phyloP scores from a whole-genome alignment of 2,888 invertebrate genomes.

The Embidobia sp. region DNA sequence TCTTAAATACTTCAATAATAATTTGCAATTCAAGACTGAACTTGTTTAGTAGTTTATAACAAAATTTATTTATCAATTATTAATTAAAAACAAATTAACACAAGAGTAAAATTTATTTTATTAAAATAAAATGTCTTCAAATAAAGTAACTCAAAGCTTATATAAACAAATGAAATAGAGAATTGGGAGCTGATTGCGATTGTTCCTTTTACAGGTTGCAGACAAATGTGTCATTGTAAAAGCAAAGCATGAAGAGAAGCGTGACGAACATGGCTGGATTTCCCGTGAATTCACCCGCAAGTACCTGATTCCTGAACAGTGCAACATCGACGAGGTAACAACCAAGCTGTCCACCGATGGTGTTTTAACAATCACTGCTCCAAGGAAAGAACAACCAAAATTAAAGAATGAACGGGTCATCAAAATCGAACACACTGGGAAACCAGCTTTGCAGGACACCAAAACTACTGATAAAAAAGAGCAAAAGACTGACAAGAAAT shows the following conservation, averaged over 20 bases:
- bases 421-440: constrained; percentile 73
- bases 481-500: constrained; percentile 8
- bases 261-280: constrained; percentile 87
- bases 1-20: too few relatives aligned
- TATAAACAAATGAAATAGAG: too few relatives aligned
- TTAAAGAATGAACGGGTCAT: constrained; percentile 69
- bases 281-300: constrained; percentile 81
- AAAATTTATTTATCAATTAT: too few relatives aligned
- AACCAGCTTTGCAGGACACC: constrained; percentile 70
- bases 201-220: constrained; percentile 82
- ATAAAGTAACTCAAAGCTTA: too few relatives aligned
- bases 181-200: background rate
- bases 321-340: constrained; percentile 87
- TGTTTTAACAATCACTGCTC: constrained; percentile 88
- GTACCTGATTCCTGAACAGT: constrained; percentile 81
- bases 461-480: background rate
- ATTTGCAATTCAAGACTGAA: too few relatives aligned
- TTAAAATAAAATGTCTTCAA: too few relatives aligned
- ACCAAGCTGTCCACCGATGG: constrained; percentile 92
- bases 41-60: too few relatives aligned
- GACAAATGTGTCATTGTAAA: constrained; percentile 87
- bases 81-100: too few relatives aligned
- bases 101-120: too few relatives aligned
- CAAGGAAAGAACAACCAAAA: constrained; percentile 82
- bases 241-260: constrained; percentile 91